Percentiles rank a stretch among this genome's conserved stretches.
Evolutionary conservation across 2,888 invertebrate genomes (phyloP).

Genomic region (Xestia xanthographa): DNA sequence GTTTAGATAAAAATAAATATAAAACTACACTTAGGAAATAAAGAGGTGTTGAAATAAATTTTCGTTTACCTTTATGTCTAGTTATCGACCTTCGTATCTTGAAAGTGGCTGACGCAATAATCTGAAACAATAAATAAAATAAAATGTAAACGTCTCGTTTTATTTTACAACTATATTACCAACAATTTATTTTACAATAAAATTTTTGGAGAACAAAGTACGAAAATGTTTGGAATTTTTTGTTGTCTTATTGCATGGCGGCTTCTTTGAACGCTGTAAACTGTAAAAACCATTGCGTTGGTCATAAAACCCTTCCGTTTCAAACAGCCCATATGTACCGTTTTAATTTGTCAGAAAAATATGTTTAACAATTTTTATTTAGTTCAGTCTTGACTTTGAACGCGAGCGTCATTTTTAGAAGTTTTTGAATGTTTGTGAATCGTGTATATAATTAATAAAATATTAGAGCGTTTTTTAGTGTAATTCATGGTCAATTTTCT

Average conservation of each 20-base stretch:
- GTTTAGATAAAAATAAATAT: slow-evolving; percentile 49
- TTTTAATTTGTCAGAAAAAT: slow-evolving; percentile 30
- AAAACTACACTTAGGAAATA: slow-evolving; percentile 21
- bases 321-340: slow-evolving; percentile 28
- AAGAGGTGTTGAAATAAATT: slow-evolving; percentile 43
- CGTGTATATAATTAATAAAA: neutral
- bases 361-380: slow-evolving; percentile 46
- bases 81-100: slow-evolving; percentile 17
- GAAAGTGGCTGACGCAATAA: slow-evolving; percentile 20
- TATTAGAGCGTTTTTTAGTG: neutral
- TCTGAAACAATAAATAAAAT: slow-evolving; percentile 56
- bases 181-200: neutral
- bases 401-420: slow-evolving; percentile 22
- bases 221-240: neutral
- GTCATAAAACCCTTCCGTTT: slow-evolving; percentile 60
- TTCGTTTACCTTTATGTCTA: slow-evolving; percentile 39
- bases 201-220: neutral
- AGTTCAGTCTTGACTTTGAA: slow-evolving; percentile 45
- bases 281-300: slow-evolving; percentile 44
- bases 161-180: slow-evolving; percentile 43
- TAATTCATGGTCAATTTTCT: neutral
- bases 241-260: slow-evolving; percentile 12
- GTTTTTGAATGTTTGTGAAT: neutral
- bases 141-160: slow-evolving; percentile 12
- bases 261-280: slow-evolving; percentile 27